Evolutionary conservation across 1,140 invertebrate species (phyloP), one percentile per base, ranked within the genome.

Genomic region (Trachelipus rathkii): DNA sequence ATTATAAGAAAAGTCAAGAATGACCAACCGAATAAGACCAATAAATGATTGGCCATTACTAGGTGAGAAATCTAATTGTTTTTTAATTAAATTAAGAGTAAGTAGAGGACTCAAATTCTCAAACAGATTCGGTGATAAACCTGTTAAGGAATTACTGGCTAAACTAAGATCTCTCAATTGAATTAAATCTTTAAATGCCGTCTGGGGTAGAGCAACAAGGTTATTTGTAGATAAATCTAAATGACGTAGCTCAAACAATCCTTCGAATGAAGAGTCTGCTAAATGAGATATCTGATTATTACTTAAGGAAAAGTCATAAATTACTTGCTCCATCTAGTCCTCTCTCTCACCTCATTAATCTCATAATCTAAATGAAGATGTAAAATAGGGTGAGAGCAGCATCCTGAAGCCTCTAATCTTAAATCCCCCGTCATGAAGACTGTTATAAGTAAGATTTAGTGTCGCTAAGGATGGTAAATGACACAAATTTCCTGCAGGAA

Each of bases 1-100:
- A 83, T 96, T 96, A 81, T 89, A 88, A 5, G 93, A 95, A 86
- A 84, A n/a, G n/a, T 95, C 92, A 96, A n/a, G 85, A 76, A 93
- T 90, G 8, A 93, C 89, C 7, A 96, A 87, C 68, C 92, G 88
- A 77, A 92, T 90, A 7, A 96, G 86, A 70, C 93, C 92, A 44
- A 89, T 88, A 85, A 96, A 95, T n/a, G 93, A 95, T 7, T 92
- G 93, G 0, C 91, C 89, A 83, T 93, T 94, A 50, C n/a, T 77
- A 15, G 76, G 24, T 10, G 72, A 77, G 10, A 81, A 69, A 19
- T 43, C 66, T 11, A 81, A 50, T 43, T 75, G 73, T 43, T 75
- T 75, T 44, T 75, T 46, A n/a, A 33, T 68, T 19, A 75, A 68
- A 44, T 75, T 75, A n/a, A 75, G 60, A 7, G 50, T 44, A 21